phyloP scores from a whole-genome alignment of 2,113 vertebrate species.

The Semnornis frantzii region DNA sequence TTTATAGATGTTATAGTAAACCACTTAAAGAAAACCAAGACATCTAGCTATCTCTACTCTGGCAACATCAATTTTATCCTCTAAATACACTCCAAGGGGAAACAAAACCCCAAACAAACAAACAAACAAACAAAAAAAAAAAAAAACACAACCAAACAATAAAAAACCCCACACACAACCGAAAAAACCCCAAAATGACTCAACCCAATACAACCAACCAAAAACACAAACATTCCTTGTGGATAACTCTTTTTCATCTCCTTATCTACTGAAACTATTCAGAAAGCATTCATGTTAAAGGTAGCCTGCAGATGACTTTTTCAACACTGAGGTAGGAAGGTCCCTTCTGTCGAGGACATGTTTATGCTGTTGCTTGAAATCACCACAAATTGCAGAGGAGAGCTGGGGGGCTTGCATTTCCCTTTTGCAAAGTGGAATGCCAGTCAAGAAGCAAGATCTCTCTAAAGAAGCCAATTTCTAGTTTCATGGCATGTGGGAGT shows the following conservation, averaged over 20 bases:
- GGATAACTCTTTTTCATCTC: constrained; percentile 39
- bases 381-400: not conserved
- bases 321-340: not conserved
- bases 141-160: no score
- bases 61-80: not conserved
- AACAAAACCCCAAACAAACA: not conserved
- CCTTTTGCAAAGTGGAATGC: not conserved
- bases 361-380: not conserved
- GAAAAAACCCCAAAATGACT: not conserved
- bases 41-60: not conserved
- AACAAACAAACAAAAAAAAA: not conserved
- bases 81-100: not conserved
- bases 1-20: not conserved
- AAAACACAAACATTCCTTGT: not conserved
- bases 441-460: constrained; percentile 18
- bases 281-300: constrained; percentile 31
- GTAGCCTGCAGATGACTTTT: not conserved
- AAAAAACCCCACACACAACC: not conserved
- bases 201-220: not conserved
- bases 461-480: constrained; percentile 29
- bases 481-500: not conserved
- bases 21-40: constrained; percentile 18
- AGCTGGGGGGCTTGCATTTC: not conserved
- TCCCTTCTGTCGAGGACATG: not conserved
- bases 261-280: constrained; percentile 19